Evolutionary conservation across 2,888 invertebrate genomes (phyloP), one percentile per base, ranked within the genome.

Genomic region (Serrognathus titanus): DNA sequence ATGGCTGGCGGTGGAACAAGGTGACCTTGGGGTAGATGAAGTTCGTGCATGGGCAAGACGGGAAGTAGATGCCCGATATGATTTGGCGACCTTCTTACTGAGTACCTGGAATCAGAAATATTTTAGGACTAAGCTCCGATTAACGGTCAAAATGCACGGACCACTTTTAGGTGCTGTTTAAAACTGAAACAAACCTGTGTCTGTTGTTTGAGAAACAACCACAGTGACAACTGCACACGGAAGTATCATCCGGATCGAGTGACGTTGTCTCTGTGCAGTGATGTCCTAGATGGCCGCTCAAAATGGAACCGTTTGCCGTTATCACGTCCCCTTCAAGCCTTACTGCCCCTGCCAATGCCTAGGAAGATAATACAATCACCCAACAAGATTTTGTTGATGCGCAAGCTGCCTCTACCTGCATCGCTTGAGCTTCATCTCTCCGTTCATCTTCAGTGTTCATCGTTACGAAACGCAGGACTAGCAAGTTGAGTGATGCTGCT

Each of bases 361-460:
- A 83, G 50, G 75, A 71, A 58, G 59, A 53, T 37, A 62, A 10
- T 10, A 10, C 10, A 31, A 41, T 6, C 46, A 31, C 24, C 6
- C 24, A 31, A 31, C 24, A 7, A 31, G 24, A 31, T 31, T 31
- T 31, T 31, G 5, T 31, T 1, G 24, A 31, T 7, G 5, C 4
- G 24, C 7, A 31, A 31, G 24, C 1, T 31, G 3, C 4, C 24
- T 1, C 16, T 12, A 75, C 93, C 88, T 93, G 92, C 80, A 93
- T 88, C 51, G 96, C 96, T 79, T 97, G 97, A 46, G 94, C 90
- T 77, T 96, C 97, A 72, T 97, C 97, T 57, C 96, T 82, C 73
- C 96, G 86, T 79, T 97, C 97, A 72, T 98, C 98, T 78, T 97
- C 98, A 0, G 98, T 98, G 82, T 99, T 99, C 93, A 94, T 94